These are phyloP conservation scores for Morelia viridis DNA, from an alignment of 2,797 vertebrate species.

Conservation along the genomic window DNA sequence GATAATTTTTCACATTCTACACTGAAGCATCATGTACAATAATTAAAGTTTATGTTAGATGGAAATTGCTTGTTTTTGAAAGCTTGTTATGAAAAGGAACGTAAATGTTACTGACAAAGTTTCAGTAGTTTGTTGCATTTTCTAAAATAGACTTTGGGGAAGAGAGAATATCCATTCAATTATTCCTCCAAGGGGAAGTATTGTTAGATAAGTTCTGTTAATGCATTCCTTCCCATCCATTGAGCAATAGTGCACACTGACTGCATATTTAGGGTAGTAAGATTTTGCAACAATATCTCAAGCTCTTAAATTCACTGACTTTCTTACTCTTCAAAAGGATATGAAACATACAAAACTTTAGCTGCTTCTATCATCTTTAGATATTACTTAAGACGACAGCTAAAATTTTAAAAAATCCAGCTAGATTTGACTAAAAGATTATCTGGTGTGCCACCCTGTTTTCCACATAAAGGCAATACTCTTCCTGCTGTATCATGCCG, in stretches of 20 bases:
- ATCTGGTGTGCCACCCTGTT: not conserved
- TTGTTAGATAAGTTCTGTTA: accelerated
- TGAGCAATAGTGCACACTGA: accelerated
- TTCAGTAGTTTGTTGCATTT: not conserved
- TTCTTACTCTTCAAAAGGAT: accelerated
- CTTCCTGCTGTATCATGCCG: not conserved
- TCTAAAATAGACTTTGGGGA: not conserved
- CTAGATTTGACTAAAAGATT: not conserved
- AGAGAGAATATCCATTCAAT: not conserved
- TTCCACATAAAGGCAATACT: not conserved
- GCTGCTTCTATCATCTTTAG: not conserved
- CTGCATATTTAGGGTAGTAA: not conserved
- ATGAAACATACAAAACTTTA: not conserved
- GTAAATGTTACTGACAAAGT: not conserved
- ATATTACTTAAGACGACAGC: not conserved
- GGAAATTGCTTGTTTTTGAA: not conserved
- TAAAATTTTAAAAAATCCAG: not conserved
- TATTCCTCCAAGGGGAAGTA: not conserved
- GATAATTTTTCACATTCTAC: not conserved
- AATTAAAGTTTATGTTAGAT: not conserved
- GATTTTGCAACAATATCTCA: not conserved
- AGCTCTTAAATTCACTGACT: not conserved
- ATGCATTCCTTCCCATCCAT: accelerated
- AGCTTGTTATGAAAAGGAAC: not conserved
- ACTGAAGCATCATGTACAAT: not conserved